Base-by-base conservation (phyloP, 2,797 vertebrate species). In the Lates japonicus region DNA sequence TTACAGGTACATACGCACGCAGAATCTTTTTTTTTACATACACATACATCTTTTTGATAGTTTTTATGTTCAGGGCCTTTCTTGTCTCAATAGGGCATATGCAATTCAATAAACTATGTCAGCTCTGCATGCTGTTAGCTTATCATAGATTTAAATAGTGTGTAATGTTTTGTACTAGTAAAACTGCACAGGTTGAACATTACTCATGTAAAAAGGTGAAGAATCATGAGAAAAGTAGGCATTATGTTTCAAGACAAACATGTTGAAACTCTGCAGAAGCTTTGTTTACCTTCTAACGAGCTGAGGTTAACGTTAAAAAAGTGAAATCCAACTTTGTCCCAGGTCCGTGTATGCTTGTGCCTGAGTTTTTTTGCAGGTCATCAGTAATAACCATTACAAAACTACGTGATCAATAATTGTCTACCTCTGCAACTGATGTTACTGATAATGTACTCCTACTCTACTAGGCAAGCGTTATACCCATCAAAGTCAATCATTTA, bases 1-100 rank as follows among this genome's bases (percentile, higher is more conserved):
- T 84, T 37, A 88, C 93, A 84, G 89, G 69, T 71, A 35, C 1
- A 80, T 5, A 60, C 5, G 31, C 16, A 39, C 25, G n/a, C 16
- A 22, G 1, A 7, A 35, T 59, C 35, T 11, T 11, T 25, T 62
- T 33, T 19, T 51, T 25, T 7, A 60, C 39, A 44, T 12, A 25
- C 17, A 52, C 19, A 54, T 29, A 44, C 25, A 29, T 29, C 25
- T 29, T 57, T 49, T 11, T 12, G 10, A 19, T 7, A 25, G 2
- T 13, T 13, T 20, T 33, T 63, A 29, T 60, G 22, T 37, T 11
- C 4, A 44, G 8, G 10, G 4, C 22, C 41, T 71, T 35, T 35
- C 7, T 35, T 63, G 25, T 49, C 14, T 66, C 0, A 4, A 16
- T 41, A n/a, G 22, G 10, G 41, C 16, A 39, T 39, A 42, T 46